Evolutionary conservation across 92 coral and sea anemone species (phyloP).

Genomic region (Epizoanthus rinbou): DNA sequence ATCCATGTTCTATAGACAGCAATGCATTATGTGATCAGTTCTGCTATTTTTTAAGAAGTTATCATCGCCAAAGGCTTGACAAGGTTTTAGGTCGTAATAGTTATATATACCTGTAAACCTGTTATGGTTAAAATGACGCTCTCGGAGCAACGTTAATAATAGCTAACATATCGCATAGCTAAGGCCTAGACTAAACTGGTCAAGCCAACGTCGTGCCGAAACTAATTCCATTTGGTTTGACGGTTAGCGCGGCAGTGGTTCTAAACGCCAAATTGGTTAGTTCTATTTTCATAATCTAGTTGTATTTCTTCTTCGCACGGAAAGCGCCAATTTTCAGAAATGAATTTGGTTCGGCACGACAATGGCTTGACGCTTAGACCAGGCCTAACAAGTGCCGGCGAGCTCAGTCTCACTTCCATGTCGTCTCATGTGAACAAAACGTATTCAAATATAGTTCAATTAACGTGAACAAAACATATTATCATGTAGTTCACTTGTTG

Average conservation of each 20-base stretch:
- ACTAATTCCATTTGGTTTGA: neutral
- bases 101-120: slow-evolving; percentile 60
- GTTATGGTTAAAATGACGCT: slow-evolving; percentile 51
- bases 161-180: slow-evolving; percentile 57
- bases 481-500: slow-evolving; percentile 46
- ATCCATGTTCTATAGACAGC: slow-evolving; percentile 55
- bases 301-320: slow-evolving; percentile 45
- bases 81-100: slow-evolving; percentile 40
- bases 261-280: neutral
- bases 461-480: slow-evolving; percentile 44
- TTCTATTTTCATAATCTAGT: slow-evolving; percentile 38
- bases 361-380: slow-evolving; percentile 45
- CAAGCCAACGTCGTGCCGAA: neutral
- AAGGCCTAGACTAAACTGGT: slow-evolving; percentile 34
- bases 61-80: too few relatives aligned
- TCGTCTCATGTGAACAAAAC: slow-evolving; percentile 49
- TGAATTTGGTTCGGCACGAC: slow-evolving; percentile 54
- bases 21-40: slow-evolving; percentile 53
- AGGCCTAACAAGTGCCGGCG: slow-evolving; percentile 43
- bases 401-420: slow-evolving; percentile 62
- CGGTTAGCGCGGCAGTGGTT: too few relatives aligned
- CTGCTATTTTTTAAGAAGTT: slow-evolving; percentile 49
- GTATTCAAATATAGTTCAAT: slow-evolving; percentile 51
- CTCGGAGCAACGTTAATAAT: slow-evolving; percentile 52
- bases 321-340: slow-evolving; percentile 34